phyloP scores from a whole-genome alignment of 35 echinoderm and acorn worm species.

The Apostichopus japonicus region DNA sequence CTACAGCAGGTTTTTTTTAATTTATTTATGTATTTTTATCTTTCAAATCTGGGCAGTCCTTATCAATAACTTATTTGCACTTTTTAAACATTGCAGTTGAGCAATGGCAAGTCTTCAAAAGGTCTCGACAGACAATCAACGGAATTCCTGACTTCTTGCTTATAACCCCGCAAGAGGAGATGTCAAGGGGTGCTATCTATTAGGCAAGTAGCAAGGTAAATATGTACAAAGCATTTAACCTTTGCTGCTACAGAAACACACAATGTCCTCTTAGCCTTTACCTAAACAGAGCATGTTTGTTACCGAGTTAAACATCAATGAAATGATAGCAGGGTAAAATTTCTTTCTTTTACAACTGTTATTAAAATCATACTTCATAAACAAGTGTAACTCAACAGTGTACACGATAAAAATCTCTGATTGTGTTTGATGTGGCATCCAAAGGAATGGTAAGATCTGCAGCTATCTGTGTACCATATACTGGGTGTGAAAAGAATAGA shows the following conservation, averaged over 20 bases:
- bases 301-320: constrained; percentile 40
- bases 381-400: constrained; percentile 8
- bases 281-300: constrained; percentile 20
- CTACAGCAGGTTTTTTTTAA: no score
- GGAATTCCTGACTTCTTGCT: no score
- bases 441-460: neutral
- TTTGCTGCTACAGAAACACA: constrained; percentile 30
- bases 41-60: no score
- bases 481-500: no score
- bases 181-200: neutral
- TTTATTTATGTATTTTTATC: no score
- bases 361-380: constrained; percentile 13
- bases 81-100: no score
- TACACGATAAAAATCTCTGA: neutral
- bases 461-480: no score
- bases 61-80: no score
- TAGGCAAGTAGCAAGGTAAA: constrained; percentile 24
- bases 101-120: no score
- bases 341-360: neutral
- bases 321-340: neutral
- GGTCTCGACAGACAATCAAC: no score
- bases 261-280: neutral
- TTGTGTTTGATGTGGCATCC: constrained; percentile 5
- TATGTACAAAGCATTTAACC: constrained; percentile 48
- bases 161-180: neutral